Evolutionary conservation across 92 coral and sea anemone species (phyloP).

Genomic region (Porites cylindrica): DNA sequence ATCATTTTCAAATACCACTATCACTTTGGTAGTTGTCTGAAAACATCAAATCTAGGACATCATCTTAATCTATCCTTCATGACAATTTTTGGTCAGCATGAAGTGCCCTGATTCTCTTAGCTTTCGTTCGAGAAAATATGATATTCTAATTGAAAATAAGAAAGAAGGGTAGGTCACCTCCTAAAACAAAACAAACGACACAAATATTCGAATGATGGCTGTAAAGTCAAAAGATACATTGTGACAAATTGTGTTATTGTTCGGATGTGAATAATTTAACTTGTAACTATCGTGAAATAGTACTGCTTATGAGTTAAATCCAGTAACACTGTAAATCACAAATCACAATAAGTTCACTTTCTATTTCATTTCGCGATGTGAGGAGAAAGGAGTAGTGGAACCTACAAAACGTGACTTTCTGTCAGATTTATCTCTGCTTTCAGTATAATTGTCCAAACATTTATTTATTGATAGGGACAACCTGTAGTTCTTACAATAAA

Average conservation of each 20-base stretch:
- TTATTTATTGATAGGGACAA: constrained; percentile 20
- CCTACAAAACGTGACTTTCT: background rate
- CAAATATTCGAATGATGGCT: background rate
- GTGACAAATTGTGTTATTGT: background rate
- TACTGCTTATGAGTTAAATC: too few relatives aligned
- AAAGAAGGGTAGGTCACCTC: too few relatives aligned
- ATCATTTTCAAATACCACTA: too few relatives aligned
- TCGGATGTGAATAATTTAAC: background rate
- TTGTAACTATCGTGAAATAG: too few relatives aligned
- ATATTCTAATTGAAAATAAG: too few relatives aligned
- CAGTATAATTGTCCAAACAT: constrained; percentile 13
- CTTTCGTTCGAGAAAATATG: too few relatives aligned
- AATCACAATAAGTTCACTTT: background rate
- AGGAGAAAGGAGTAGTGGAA: background rate
- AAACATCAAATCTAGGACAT: too few relatives aligned
- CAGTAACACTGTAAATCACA: too few relatives aligned
- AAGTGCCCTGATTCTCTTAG: too few relatives aligned
- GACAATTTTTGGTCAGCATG: too few relatives aligned
- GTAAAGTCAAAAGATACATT: background rate
- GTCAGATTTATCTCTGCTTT: background rate
- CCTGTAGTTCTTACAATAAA: constrained; percentile 3
- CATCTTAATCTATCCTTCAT: too few relatives aligned
- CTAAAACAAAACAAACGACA: background rate
- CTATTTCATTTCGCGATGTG: constrained; percentile 1
- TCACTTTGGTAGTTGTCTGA: too few relatives aligned